Conservation (phyloP, 2,113 vertebrate genomes). For the Gnathonemus longibarbis region DNA sequence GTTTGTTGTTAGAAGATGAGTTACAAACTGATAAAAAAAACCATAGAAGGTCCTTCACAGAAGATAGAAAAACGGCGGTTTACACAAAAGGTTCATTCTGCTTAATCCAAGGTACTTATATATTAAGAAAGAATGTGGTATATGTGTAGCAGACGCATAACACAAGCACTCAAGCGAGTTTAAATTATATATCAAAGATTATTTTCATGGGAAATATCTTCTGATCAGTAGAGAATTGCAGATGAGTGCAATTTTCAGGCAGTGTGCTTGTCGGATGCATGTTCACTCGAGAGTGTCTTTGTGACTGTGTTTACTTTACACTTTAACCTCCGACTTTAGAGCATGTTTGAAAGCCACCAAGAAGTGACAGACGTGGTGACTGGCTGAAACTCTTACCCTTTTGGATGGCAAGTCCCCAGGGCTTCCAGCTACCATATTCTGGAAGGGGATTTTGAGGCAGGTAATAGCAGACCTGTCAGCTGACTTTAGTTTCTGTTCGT, state of each 20-base stretch:
- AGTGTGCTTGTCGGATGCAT: neutral
- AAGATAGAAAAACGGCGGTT: neutral
- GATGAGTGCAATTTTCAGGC: neutral
- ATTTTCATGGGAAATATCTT: neutral
- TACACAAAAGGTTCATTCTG: neutral
- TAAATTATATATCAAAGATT: neutral
- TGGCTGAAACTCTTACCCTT: constrained; percentile 11
- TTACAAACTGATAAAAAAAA: neutral
- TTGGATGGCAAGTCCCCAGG: neutral
- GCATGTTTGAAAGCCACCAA: neutral
- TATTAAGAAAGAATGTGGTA: neutral
- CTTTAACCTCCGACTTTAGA: neutral
- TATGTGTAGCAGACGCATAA: neutral
- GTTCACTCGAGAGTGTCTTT: neutral
- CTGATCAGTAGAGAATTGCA: neutral
- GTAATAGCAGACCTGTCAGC: constrained; percentile 14
- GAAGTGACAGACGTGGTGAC: neutral
- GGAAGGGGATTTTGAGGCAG: neutral
- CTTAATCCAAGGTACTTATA: neutral
- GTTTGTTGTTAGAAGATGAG: neutral
- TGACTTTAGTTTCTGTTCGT: neutral
- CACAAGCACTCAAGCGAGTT: neutral
- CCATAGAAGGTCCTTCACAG: neutral
- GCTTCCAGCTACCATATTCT: neutral
- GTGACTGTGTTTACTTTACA: neutral